Conservation (phyloP, 1,140 invertebrate genomes). For the Lepidurus packardi region DNA sequence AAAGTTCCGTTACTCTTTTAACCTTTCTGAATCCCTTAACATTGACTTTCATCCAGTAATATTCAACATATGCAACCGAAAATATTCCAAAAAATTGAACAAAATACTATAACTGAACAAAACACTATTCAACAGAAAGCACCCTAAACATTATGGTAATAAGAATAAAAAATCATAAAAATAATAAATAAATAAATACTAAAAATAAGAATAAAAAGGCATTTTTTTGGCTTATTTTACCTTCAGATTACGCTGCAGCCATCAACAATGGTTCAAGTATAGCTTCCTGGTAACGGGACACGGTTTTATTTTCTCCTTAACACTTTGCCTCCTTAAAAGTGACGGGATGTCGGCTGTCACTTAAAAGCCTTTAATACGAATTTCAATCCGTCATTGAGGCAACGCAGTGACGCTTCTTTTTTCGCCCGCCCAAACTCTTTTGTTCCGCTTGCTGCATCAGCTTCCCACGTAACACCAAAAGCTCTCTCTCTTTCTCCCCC, state of each 20-base stretch:
- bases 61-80: too few relatives aligned
- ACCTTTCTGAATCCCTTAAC: too few relatives aligned
- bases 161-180: too few relatives aligned
- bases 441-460: constrained; percentile 18
- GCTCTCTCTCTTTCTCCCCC: neutral
- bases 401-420: neutral
- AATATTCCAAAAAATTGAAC: too few relatives aligned
- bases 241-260: neutral
- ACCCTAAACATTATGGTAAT: too few relatives aligned
- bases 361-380: neutral
- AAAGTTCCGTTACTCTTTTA: too few relatives aligned
- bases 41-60: too few relatives aligned
- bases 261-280: neutral
- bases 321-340: constrained; percentile 11
- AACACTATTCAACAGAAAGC: neutral
- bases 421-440: constrained; percentile 9
- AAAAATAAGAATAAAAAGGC: neutral
- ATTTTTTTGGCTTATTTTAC: neutral
- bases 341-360: constrained; percentile 10
- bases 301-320: neutral
- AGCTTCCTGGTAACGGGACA: neutral
- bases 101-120: too few relatives aligned
- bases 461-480: constrained; percentile 12
- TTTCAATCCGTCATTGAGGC: constrained; percentile 15
- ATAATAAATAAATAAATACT: too few relatives aligned